Evolutionary conservation across 2,113 vertebrate species (phyloP).

Genomic region (Lepisosteus oculatus): DNA sequence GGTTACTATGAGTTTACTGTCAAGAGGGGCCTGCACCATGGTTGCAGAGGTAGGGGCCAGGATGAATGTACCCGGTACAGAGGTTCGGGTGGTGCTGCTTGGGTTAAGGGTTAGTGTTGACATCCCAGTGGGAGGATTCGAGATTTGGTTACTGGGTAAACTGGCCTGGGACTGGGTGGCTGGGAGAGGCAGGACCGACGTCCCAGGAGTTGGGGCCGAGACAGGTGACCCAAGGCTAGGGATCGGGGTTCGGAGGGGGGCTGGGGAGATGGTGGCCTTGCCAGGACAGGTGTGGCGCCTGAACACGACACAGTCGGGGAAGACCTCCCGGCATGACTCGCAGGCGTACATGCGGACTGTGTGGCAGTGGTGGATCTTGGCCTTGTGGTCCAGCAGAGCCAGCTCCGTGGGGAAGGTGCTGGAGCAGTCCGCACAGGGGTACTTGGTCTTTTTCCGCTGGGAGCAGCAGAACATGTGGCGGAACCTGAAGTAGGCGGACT

Average conservation of each 20-base stretch:
- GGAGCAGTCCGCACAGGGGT: slow-evolving; percentile 37
- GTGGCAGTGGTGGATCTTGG: slow-evolving; percentile 27
- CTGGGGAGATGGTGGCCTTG: background rate
- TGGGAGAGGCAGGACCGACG: background rate
- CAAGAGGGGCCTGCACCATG: too few species aligned
- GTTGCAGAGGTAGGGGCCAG: too few species aligned
- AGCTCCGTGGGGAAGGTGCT: slow-evolving; percentile 25
- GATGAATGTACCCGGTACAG: too few species aligned
- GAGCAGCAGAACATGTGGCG: slow-evolving; percentile 39
- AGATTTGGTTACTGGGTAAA: too few species aligned
- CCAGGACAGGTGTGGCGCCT: slow-evolving; percentile 45
- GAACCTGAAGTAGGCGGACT: slow-evolving; percentile 25
- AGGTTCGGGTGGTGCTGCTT: too few species aligned
- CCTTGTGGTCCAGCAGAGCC: slow-evolving; percentile 40
- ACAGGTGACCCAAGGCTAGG: background rate
- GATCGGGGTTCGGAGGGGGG: background rate
- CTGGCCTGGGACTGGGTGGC: background rate
- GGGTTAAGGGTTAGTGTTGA: too few species aligned
- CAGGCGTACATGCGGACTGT: slow-evolving; percentile 40
- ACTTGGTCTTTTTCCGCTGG: slow-evolving; percentile 19
- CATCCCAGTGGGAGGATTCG: too few species aligned
- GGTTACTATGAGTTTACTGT: too few species aligned
- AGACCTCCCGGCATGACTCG: slow-evolving; percentile 48
- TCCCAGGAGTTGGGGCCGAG: slow-evolving; percentile 12
- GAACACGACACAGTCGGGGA: slow-evolving; percentile 33